Evolutionary conservation across 2,797 vertebrate species (phyloP).

Genomic region (Odontamblyopus rebecca): DNA sequence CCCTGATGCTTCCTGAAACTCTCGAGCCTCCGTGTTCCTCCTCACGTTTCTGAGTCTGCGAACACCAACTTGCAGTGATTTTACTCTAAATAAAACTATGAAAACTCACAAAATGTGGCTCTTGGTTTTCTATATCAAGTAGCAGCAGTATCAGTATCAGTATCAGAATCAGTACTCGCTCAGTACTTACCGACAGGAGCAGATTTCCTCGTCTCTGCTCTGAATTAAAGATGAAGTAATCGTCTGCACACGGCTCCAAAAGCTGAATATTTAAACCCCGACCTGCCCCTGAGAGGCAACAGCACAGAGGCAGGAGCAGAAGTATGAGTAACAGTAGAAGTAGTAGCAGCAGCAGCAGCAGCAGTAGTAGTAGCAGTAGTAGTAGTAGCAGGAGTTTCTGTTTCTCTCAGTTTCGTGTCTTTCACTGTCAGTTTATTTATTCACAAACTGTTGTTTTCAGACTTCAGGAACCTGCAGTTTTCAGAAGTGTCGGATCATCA

Average conservation of each 20-base stretch:
- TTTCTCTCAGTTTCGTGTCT: too few relatives aligned
- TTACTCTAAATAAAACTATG: neutral
- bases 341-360: too few relatives aligned
- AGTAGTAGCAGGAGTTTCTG: too few relatives aligned
- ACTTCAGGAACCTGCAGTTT: too few relatives aligned
- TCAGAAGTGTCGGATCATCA: too few relatives aligned
- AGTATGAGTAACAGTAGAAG: too few relatives aligned
- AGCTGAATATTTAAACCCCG: constrained; percentile 5
- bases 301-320: too few relatives aligned
- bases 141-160: too few relatives aligned
- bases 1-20: too few relatives aligned
- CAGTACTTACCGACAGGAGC: neutral
- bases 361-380: too few relatives aligned
- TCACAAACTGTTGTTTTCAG: too few relatives aligned
- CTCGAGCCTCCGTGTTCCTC: neutral
- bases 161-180: neutral
- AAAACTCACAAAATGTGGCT: neutral
- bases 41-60: neutral
- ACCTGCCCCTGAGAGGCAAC: neutral
- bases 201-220: neutral
- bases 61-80: neutral
- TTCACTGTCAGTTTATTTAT: too few relatives aligned
- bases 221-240: constrained; percentile 7
- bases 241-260: neutral
- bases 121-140: neutral